These are phyloP conservation scores for Synanthedon tipuliformis DNA, from an alignment of 2,888 invertebrate species.

Conservation along the genomic window DNA sequence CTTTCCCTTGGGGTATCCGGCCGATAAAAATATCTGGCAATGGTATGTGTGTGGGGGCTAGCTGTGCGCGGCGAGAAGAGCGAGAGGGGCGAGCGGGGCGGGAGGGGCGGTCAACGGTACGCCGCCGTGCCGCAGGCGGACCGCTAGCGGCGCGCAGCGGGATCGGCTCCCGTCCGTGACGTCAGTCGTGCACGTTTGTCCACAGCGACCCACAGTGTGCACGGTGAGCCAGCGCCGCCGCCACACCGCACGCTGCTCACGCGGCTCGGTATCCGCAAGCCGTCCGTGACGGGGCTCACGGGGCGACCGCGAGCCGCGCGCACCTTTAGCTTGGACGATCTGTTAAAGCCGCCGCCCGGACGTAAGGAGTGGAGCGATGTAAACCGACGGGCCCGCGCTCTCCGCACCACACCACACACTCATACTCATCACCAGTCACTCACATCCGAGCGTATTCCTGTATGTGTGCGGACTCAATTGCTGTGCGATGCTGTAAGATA, in stretches of 20 bases:
- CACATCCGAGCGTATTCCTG: no score
- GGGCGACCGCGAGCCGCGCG: slow-evolving; percentile 78
- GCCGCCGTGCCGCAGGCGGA: slow-evolving; percentile 42
- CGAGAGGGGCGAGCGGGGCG: not conserved
- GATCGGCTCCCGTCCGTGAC: not conserved
- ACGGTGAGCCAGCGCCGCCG: slow-evolving; percentile 16
- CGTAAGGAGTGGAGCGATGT: slow-evolving; percentile 75
- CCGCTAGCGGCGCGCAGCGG: slow-evolving; percentile 18
- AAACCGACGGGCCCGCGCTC: slow-evolving; percentile 40
- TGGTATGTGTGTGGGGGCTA: slow-evolving; percentile 31
- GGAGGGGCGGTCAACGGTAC: slow-evolving; percentile 24
- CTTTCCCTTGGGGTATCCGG: not conserved
- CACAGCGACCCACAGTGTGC: slow-evolving; percentile 57
- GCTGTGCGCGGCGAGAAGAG: slow-evolving; percentile 12
- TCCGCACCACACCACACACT: slow-evolving; percentile 30
- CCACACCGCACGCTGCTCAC: slow-evolving; percentile 76
- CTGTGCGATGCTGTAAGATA: no score
- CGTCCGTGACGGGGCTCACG: slow-evolving; percentile 86
- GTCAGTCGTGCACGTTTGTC: slow-evolving; percentile 61
- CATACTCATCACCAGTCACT: slow-evolving; percentile 2
- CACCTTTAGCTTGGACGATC: slow-evolving; percentile 90
- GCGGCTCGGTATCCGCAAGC: slow-evolving; percentile 89
- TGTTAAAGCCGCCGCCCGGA: slow-evolving; percentile 85
- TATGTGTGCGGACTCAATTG: no score
- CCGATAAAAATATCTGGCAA: slow-evolving; percentile 30